Evolutionary conservation across 2,797 vertebrate genomes (phyloP), one percentile per base, ranked within the genome.

Genomic region (Coranthus polyacanthus): DNA sequence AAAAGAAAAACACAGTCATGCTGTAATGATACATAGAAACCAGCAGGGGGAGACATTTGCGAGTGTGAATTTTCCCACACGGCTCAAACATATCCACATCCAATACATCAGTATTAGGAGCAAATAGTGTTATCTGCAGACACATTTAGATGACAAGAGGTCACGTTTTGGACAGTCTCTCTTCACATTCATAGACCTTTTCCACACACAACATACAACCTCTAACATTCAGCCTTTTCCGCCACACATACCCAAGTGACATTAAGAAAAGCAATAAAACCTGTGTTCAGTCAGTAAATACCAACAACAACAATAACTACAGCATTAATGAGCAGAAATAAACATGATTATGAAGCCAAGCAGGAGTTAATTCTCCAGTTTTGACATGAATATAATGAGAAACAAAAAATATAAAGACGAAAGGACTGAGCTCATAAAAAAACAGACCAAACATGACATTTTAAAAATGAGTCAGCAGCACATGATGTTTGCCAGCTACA

Each of bases 401-500:
- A 17, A 4, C 15, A 53, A 15, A 38, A 57, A 57, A 65, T 36
- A 37, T 37, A 37, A 21, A 64, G 18, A 72, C 21, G 61, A 52
- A 59, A 46, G 41, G 66, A 36, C 42, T 29, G 51, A 60, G 51
- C 24, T 44, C 12, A 39, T n/a, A 41, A 74, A 63, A 65, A 44
- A 47, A 46, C 92, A 83, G 77, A 65, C 79, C 47, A 69, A 64
- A 55, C 49, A 80, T 42, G 32, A 62, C 38, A 65, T 82, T 88
- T 87, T 49, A 72, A 88, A 86, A 85, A 95, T 95, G 93, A 87
- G 47, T 86, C 79, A 90, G 63, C 89, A 90, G 77, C 78, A 84
- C 91, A 91, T 82, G 89, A 95, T 95, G 94, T 95, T 96, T 97
- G 96, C 96, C 96, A 97, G 96, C 95, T 96, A 97, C 96, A 96